Evolutionary conservation across 2,113 vertebrate species (phyloP).

Genomic region (Tamias sibiricus): DNA sequence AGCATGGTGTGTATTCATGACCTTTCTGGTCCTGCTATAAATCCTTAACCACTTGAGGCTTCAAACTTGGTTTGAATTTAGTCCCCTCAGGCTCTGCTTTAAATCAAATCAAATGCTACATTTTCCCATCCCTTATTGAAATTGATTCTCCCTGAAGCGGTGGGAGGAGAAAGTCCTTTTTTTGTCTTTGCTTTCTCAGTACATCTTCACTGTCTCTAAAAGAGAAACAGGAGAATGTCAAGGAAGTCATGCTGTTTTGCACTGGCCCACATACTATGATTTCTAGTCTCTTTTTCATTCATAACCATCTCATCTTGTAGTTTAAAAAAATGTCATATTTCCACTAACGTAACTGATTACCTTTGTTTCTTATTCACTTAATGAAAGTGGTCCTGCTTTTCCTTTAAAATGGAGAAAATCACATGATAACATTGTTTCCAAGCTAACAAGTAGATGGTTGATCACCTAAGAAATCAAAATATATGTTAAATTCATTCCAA

Average conservation of each 20-base stretch:
- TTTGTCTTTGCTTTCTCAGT: slow-evolving; percentile 37
- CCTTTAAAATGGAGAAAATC: background rate
- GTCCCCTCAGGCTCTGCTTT: slow-evolving; percentile 68
- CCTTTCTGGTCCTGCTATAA: slow-evolving; percentile 3
- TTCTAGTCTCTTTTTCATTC: background rate
- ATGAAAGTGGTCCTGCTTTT: background rate
- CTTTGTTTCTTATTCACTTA: background rate
- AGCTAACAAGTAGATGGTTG: background rate
- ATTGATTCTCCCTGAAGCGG: slow-evolving; percentile 70
- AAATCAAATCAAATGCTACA: slow-evolving; percentile 75
- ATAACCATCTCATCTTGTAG: background rate
- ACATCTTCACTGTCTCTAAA: slow-evolving; percentile 24
- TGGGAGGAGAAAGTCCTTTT: slow-evolving; percentile 40
- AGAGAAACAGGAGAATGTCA: background rate
- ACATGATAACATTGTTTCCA: background rate
- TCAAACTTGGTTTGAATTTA: slow-evolving; percentile 62
- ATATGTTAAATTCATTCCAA: background rate
- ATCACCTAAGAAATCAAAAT: background rate
- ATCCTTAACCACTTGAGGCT: slow-evolving; percentile 55
- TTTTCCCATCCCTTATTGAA: slow-evolving; percentile 68
- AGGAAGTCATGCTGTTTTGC: slow-evolving; percentile 9
- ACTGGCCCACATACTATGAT: background rate
- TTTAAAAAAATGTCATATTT: background rate
- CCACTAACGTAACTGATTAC: background rate
- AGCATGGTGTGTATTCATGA: slow-evolving; percentile 42